Conservation (phyloP, 2,113 vertebrate genomes). For the Toxostoma redivivum region DNA sequence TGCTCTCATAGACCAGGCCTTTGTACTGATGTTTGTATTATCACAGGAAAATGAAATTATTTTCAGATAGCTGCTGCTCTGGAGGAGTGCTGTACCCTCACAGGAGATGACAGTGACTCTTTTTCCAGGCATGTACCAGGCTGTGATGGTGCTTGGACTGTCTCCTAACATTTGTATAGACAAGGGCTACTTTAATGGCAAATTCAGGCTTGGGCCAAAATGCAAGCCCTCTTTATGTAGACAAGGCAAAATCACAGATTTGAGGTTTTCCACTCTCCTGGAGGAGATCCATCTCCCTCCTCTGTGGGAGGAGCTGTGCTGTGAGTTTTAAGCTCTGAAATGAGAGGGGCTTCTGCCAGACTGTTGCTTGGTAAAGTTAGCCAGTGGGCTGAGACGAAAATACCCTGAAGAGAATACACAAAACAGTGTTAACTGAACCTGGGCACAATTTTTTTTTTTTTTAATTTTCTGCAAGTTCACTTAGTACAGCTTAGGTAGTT, state of each 20-base stretch:
- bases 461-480: neutral
- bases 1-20: neutral
- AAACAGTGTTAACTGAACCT: neutral
- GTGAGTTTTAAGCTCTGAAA: neutral
- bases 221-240: neutral
- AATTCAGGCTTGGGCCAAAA: neutral
- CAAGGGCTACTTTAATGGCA: conserved; percentile 19
- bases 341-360: neutral
- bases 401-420: neutral
- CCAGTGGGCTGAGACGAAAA: neutral
- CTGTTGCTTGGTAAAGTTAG: neutral
- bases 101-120: neutral
- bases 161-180: neutral
- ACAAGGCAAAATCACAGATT: neutral
- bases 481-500: neutral
- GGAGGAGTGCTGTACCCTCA: neutral
- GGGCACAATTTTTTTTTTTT: neutral
- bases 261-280: neutral
- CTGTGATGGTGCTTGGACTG: neutral
- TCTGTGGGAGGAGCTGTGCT: neutral
- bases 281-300: neutral
- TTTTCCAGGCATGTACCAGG: conserved; percentile 16
- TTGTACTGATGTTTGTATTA: neutral
- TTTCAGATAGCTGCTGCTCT: neutral
- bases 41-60: neutral